Evolutionary conservation across 2,113 vertebrate genomes (phyloP).

Genomic region (Jaculus jaculus): DNA sequence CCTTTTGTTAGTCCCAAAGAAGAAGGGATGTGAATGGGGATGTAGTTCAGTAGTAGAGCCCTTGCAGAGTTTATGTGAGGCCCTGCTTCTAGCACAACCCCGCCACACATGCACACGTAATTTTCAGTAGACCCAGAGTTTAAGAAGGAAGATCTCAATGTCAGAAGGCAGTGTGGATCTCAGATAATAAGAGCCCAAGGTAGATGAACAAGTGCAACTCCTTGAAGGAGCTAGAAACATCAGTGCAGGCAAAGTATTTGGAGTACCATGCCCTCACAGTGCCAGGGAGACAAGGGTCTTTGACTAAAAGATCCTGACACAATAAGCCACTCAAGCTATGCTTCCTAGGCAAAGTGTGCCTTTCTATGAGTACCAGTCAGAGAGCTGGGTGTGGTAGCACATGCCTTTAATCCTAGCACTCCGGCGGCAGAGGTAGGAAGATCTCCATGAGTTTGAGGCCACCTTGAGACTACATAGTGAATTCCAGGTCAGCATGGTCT

Average conservation of each 20-base stretch:
- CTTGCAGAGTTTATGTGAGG: neutral
- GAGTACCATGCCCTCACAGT: neutral
- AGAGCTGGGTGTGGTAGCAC: neutral
- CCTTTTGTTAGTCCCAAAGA: conserved; percentile 23
- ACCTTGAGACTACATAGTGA: no score
- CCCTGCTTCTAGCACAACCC: neutral
- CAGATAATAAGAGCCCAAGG: conserved; percentile 34
- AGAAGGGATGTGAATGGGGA: neutral
- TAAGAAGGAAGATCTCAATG: neutral
- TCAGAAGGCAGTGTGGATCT: conserved; percentile 7
- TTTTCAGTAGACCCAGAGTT: conserved; percentile 31
- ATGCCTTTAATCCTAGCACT: no score
- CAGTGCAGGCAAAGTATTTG: neutral
- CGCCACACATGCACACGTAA: neutral
- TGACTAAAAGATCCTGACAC: conserved; percentile 16
- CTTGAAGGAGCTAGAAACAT: conserved; percentile 36
- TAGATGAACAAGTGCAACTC: conserved; percentile 12
- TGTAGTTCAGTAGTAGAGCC: neutral
- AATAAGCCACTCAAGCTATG: conserved; percentile 15
- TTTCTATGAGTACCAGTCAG: conserved; percentile 42
- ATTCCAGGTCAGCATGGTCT: no score
- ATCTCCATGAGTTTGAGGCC: no score
- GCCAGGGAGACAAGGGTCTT: neutral
- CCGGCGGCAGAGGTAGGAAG: no score
- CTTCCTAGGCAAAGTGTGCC: conserved; percentile 34